Percentiles rank a stretch among this genome's conserved stretches.
Evolutionary conservation across 2,888 invertebrate species (phyloP).

Genomic region (Patella ulyssiponensis): DNA sequence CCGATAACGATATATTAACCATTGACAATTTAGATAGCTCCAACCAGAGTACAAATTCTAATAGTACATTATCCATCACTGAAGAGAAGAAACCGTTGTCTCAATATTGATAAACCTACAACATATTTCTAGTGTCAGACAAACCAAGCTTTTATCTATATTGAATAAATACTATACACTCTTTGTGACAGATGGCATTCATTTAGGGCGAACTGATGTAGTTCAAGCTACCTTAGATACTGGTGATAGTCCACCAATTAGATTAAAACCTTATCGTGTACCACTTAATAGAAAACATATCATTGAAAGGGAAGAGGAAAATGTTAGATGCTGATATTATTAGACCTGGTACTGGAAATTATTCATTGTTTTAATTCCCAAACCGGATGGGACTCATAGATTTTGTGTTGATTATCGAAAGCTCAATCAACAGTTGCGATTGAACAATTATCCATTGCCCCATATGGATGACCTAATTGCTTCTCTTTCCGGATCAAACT

Average conservation of each 20-base stretch:
- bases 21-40: background rate
- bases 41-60: background rate
- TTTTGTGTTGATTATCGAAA: background rate
- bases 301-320: too few relatives aligned
- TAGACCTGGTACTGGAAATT: background rate
- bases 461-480: conserved; percentile 12
- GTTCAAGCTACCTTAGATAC: conserved; percentile 1
- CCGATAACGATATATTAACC: background rate
- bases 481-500: background rate
- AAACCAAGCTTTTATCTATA: background rate
- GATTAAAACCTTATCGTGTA: conserved; percentile 13
- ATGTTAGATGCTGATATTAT: too few relatives aligned
- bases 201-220: background rate
- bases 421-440: background rate
- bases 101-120: background rate
- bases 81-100: background rate
- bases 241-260: conserved; percentile 14
- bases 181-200: background rate
- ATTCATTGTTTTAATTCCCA: background rate
- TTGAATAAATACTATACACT: background rate
- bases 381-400: background rate
- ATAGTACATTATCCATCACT: too few relatives aligned
- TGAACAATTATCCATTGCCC: background rate
- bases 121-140: background rate
- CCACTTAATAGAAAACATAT: background rate